Percentiles rank a stretch among this genome's conserved stretches.
Evolutionary conservation across 2,797 vertebrate species (phyloP).

Genomic region (Phoebastria nigripes): DNA sequence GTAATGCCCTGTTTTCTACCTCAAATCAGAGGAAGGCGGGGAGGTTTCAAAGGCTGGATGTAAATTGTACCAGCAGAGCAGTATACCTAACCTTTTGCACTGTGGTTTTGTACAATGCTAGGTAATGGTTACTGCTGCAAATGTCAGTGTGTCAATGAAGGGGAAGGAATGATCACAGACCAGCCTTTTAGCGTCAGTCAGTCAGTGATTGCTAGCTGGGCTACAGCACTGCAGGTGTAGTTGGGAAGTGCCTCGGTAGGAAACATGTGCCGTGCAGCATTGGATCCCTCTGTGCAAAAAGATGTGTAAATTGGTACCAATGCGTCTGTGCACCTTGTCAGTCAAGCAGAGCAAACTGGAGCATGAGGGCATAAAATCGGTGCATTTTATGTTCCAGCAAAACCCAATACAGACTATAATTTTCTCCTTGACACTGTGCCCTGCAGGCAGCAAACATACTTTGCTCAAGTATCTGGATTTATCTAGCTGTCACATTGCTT

Average conservation of each 20-base stretch:
- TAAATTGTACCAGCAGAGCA: not conserved
- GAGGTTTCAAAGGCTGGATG: not conserved
- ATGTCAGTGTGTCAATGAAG: not conserved
- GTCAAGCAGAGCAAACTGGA: not conserved
- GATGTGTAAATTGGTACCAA: not conserved
- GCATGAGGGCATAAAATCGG: not conserved
- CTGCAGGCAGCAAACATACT: constrained; percentile 12
- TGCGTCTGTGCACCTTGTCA: not conserved
- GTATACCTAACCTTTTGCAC: not conserved
- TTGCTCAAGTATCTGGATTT: constrained; percentile 34
- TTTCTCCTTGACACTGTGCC: constrained; percentile 35
- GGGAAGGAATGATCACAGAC: not conserved
- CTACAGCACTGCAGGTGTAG: not conserved
- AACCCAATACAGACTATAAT: constrained; percentile 19
- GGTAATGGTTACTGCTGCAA: not conserved
- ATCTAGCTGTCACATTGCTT: not conserved
- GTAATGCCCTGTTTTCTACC: not conserved
- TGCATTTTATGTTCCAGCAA: constrained; percentile 19
- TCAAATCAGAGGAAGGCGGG: not conserved
- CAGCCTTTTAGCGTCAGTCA: not conserved
- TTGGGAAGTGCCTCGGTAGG: not conserved
- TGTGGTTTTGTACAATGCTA: not conserved
- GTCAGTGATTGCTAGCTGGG: not conserved
- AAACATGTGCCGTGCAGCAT: not conserved
- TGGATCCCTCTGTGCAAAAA: not conserved